These are phyloP conservation scores for Isaurus tuberculatus DNA, from an alignment of 92 coral and sea anemone genomes.

Conservation along the genomic window DNA sequence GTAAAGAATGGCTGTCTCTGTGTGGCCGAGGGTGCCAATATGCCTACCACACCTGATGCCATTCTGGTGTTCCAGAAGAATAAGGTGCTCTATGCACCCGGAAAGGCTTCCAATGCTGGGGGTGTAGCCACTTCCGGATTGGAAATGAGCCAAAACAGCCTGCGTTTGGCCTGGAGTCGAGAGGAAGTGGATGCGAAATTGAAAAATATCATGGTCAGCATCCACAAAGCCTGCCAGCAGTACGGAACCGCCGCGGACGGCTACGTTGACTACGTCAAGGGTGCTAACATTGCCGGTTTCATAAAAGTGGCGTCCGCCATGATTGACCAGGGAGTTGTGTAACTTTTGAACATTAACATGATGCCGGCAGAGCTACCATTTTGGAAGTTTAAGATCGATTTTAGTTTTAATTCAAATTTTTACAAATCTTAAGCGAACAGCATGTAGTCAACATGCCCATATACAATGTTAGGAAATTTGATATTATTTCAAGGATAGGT, in stretches of 20 bases:
- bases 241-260: slow-evolving; percentile 70
- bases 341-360: not conserved
- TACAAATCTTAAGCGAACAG: too few relatives aligned
- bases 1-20: slow-evolving; percentile 77
- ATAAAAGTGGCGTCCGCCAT: slow-evolving; percentile 89
- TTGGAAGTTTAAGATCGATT: too few relatives aligned
- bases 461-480: too few relatives aligned
- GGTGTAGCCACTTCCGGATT: slow-evolving; percentile 92
- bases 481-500: too few relatives aligned
- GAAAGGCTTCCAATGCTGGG: slow-evolving; percentile 90
- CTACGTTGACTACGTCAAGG: slow-evolving; percentile 85
- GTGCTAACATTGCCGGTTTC: slow-evolving; percentile 89
- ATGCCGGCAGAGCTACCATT: too few relatives aligned
- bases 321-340: slow-evolving; percentile 83
- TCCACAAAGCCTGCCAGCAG: slow-evolving; percentile 73
- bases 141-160: slow-evolving; percentile 93
- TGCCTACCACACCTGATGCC: slow-evolving; percentile 88
- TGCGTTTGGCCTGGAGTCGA: slow-evolving; percentile 79
- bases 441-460: too few relatives aligned
- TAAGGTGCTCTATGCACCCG: slow-evolving; percentile 79
- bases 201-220: slow-evolving; percentile 52
- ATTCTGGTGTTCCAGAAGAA: slow-evolving; percentile 73
- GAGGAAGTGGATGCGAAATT: slow-evolving; percentile 80
- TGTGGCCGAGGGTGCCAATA: slow-evolving; percentile 90
- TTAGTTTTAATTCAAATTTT: too few relatives aligned